These are phyloP conservation scores for Harpalus rufipes DNA, from an alignment of 2,888 invertebrate genomes.

Conservation along the genomic window DNA sequence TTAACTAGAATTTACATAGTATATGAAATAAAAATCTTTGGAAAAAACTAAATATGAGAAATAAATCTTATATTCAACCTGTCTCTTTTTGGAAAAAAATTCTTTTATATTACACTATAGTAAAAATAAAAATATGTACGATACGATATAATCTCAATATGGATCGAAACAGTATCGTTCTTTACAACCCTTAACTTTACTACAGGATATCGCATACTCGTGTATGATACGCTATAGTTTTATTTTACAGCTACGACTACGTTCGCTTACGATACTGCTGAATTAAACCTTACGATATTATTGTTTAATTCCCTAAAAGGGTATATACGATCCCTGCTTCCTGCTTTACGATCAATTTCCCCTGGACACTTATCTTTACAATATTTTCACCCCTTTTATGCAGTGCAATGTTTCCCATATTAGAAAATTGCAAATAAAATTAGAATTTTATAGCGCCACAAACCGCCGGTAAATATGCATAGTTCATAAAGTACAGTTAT, in stretches of 20 bases:
- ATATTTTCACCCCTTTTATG: conserved; percentile 31
- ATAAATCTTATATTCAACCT: too few species aligned
- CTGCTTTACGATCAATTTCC: conserved; percentile 32
- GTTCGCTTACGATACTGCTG: not conserved
- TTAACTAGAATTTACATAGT: too few species aligned
- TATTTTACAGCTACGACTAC: not conserved
- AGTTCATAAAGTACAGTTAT: conserved; percentile 24
- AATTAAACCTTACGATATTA: not conserved
- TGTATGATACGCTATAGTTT: not conserved
- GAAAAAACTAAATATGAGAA: too few species aligned
- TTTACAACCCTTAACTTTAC: not conserved
- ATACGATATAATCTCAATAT: not conserved
- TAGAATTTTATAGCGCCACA: conserved; percentile 31
- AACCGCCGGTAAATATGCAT: conserved; percentile 38
- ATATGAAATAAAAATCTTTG: too few species aligned
- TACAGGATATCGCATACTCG: not conserved
- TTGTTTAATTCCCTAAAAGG: conserved; percentile 45
- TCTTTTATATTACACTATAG: too few species aligned
- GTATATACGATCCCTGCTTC: not conserved
- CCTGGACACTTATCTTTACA: conserved; percentile 21
- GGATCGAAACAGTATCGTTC: not conserved
- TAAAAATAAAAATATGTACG: not conserved
- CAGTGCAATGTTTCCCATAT: conserved; percentile 27
- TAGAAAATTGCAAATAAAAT: conserved; percentile 54
- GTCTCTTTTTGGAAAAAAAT: too few species aligned